A percentile compares a stretch with the other conserved stretches of the same genome.
Conservation (phyloP, 2,797 vertebrate species). For the Gobionotothen gibberifrons region DNA sequence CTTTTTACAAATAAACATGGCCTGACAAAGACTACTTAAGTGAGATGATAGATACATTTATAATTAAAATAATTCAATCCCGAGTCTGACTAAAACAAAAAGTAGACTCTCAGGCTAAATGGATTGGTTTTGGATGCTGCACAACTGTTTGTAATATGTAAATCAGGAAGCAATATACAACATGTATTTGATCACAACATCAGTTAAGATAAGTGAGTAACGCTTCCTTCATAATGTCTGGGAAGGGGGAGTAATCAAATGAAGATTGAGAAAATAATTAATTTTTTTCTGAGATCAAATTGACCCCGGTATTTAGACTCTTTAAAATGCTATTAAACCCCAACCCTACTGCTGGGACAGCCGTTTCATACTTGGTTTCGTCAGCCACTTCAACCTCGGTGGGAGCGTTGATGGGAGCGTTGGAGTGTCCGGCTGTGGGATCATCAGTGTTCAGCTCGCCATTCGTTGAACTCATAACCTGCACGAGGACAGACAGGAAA, state of each 20-base stretch:
- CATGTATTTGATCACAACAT: background rate
- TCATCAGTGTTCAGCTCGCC: constrained; percentile 97
- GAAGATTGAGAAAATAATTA: too few relatives aligned
- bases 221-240: background rate
- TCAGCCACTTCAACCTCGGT: constrained; percentile 96
- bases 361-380: constrained; percentile 92
- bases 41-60: background rate
- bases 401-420: constrained; percentile 96
- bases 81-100: background rate
- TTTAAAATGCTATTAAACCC: background rate
- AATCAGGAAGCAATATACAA: background rate
- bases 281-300: background rate
- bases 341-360: background rate
- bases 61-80: background rate
- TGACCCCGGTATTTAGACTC: background rate
- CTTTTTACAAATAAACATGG: background rate
- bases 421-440: constrained; percentile 96
- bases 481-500: constrained; percentile 37
- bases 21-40: background rate
- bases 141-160: background rate
- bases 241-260: too few relatives aligned
- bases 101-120: background rate
- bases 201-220: background rate
- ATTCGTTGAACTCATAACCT: constrained; percentile 98
- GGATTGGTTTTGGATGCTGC: background rate